A percentile compares a stretch with the other conserved stretches of the same genome.
phyloP scores from a whole-genome alignment of 2,113 vertebrate genomes.

The Psittacus erithacus region DNA sequence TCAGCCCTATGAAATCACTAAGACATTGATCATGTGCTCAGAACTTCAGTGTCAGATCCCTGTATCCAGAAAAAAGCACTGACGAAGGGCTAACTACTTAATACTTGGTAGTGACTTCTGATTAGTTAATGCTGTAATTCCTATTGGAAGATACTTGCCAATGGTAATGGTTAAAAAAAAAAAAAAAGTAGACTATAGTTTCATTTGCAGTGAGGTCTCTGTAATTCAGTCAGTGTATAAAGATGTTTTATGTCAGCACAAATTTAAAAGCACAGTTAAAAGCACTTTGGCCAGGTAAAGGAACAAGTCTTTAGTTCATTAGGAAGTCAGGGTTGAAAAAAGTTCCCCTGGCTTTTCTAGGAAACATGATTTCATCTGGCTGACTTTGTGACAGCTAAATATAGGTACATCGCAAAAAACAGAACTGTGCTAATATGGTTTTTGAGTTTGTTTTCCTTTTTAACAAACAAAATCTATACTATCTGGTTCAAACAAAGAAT shows the following conservation, averaged over 20 bases:
- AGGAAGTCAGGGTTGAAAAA: neutral
- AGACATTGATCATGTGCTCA: neutral
- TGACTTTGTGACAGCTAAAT: neutral
- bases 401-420: neutral
- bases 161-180: neutral
- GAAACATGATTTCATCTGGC: slow-evolving; percentile 18
- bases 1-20: neutral
- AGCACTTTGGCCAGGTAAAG: neutral
- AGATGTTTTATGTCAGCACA: neutral
- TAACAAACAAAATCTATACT: neutral
- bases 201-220: neutral
- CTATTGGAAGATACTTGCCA: neutral
- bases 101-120: neutral
- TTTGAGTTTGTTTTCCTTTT: neutral
- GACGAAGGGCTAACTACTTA: neutral
- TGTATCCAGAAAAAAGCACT: neutral
- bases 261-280: neutral
- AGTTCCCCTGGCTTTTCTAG: neutral
- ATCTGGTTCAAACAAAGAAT: neutral
- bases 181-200: neutral
- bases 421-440: neutral
- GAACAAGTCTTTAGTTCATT: neutral
- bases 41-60: neutral
- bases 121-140: neutral
- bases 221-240: neutral